Evolutionary conservation across 2,113 vertebrate genomes (phyloP).

Genomic region (Egretta garzetta): DNA sequence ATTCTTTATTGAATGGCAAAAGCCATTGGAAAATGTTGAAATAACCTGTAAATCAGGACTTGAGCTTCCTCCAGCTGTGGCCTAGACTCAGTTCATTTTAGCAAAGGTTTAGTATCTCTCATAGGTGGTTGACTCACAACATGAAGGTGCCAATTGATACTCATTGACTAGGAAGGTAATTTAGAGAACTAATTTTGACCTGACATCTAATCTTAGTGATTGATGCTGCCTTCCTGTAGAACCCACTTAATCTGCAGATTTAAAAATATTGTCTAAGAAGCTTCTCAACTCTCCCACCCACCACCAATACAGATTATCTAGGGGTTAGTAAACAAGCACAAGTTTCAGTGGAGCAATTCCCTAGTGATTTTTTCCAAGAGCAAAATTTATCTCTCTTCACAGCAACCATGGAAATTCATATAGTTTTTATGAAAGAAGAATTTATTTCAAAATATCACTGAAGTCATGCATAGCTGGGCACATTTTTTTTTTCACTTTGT

Average conservation of each 20-base stretch:
- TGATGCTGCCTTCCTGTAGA: neutral
- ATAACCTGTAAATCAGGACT: neutral
- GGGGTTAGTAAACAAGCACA: neutral
- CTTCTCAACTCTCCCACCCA: neutral
- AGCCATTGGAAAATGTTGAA: neutral
- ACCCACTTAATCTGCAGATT: neutral
- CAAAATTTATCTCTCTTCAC: neutral
- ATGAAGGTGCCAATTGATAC: neutral
- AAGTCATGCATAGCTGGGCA: neutral
- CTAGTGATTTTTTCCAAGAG: neutral
- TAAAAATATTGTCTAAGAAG: neutral
- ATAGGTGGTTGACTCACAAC: neutral
- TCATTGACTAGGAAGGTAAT: neutral
- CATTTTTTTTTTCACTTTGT: neutral
- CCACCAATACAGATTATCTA: neutral
- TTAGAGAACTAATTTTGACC: constrained; percentile 28
- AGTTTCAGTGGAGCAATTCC: neutral
- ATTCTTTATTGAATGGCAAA: too few species aligned
- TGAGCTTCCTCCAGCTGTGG: neutral
- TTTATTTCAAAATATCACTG: neutral
- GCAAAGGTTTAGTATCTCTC: neutral
- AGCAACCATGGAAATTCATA: neutral
- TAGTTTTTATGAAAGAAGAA: neutral
- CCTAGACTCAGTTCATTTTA: neutral
- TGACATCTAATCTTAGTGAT: neutral